Percentiles rank a stretch among this genome's conserved stretches.
phyloP scores from a whole-genome alignment of 2,888 invertebrate species.

The Drosophila gaucha region DNA sequence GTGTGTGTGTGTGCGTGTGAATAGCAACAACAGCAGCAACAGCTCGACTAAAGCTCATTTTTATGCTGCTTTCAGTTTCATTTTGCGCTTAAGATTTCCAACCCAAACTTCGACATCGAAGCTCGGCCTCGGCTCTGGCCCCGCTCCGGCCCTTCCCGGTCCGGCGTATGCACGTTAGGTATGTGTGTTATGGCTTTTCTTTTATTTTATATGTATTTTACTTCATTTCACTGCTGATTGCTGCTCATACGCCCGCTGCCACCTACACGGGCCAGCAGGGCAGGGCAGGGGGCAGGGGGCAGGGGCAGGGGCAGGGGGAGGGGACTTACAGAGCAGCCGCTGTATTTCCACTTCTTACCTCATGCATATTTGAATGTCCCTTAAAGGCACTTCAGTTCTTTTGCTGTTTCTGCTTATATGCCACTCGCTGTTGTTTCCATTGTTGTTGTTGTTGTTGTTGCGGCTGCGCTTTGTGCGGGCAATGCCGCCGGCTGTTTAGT shows the following conservation, averaged over 20 bases:
- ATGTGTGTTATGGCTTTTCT: constrained; percentile 59
- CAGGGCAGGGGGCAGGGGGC: no score
- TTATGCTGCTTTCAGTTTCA: constrained; percentile 49
- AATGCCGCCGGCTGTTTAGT: constrained; percentile 43
- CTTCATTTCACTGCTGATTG: constrained; percentile 67
- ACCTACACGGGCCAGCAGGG: neutral
- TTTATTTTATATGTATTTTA: constrained; percentile 72
- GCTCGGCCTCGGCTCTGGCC: neutral
- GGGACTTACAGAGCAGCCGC: neutral
- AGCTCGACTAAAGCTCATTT: constrained; percentile 45
- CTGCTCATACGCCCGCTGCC: constrained; percentile 13
- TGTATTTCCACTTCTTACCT: constrained; percentile 51
- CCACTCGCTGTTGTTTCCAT: constrained; percentile 18
- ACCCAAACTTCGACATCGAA: constrained; percentile 12
- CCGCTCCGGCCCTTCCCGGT: neutral
- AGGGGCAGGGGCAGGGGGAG: neutral
- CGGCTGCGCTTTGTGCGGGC: constrained; percentile 41
- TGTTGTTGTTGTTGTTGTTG: constrained; percentile 34
- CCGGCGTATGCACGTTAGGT: constrained; percentile 45
- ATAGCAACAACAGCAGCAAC: constrained; percentile 25
- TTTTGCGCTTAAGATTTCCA: constrained; percentile 46
- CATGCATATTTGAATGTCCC: constrained; percentile 80
- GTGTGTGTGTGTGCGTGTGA: constrained; percentile 13
- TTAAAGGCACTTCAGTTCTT: constrained; percentile 76
- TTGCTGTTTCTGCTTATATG: constrained; percentile 43